phyloP scores from a whole-genome alignment of 2,797 vertebrate genomes.

The Micropoecilia bifurca region DNA sequence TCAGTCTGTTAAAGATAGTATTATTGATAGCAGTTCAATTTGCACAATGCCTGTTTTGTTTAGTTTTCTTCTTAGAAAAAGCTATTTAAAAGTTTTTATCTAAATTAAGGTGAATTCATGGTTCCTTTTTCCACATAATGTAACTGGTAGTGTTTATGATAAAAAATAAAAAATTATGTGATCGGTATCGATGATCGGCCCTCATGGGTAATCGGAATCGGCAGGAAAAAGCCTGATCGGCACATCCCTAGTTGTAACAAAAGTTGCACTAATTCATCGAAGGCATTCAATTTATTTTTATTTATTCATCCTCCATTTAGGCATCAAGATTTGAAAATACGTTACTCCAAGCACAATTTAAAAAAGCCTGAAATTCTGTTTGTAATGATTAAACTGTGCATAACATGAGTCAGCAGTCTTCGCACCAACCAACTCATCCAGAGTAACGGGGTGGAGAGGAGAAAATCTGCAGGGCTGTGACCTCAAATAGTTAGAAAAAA shows the following conservation, averaged over 20 bases:
- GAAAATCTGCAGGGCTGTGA: slow-evolving; percentile 27
- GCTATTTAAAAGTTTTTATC: too few species aligned
- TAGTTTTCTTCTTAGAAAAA: too few species aligned
- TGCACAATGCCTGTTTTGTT: too few species aligned
- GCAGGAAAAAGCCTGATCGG: too few species aligned
- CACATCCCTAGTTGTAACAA: neutral
- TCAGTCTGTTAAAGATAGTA: too few species aligned
- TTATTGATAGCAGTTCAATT: too few species aligned
- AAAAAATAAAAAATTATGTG: too few species aligned
- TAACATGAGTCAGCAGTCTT: slow-evolving; percentile 13
- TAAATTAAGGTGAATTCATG: too few species aligned
- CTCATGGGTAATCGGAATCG: too few species aligned
- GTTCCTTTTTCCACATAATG: too few species aligned
- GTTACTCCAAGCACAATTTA: neutral
- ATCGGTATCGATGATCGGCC: too few species aligned
- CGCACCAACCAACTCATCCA: neutral
- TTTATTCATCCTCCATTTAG: neutral
- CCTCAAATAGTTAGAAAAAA: slow-evolving; percentile 15
- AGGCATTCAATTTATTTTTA: neutral
- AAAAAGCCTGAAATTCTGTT: neutral
- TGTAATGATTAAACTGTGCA: slow-evolving; percentile 3
- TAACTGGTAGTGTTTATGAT: too few species aligned
- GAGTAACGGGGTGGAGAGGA: neutral
- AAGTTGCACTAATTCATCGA: neutral
- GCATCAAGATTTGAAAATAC: neutral